Evolutionary conservation across 2,797 vertebrate genomes (phyloP).

Genomic region (Glossophaga mutica): DNA sequence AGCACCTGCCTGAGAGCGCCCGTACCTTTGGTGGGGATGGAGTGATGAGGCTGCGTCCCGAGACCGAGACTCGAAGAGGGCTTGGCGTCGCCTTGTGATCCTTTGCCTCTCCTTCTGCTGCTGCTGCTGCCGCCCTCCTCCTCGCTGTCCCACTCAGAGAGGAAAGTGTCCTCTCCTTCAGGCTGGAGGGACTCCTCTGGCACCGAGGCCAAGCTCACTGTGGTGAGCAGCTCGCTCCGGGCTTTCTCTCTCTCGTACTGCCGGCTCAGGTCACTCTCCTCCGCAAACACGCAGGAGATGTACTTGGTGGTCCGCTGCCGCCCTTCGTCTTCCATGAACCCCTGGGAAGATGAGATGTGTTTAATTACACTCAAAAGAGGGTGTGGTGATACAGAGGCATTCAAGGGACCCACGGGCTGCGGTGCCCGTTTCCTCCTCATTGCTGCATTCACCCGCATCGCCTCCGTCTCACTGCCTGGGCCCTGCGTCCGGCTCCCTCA

Average conservation of each 20-base stretch:
- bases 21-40: constrained; percentile 79
- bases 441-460: rapidly evolving
- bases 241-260: constrained; percentile 92
- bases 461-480: background rate
- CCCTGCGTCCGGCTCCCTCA: rapidly evolving
- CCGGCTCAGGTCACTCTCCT: constrained; percentile 89
- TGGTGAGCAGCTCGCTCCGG: constrained; percentile 86
- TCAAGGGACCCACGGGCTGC: rapidly evolving
- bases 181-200: constrained; percentile 74
- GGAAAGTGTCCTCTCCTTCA: constrained; percentile 62
- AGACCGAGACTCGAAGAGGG: background rate
- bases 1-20: rapidly evolving
- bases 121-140: constrained; percentile 63
- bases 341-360: constrained; percentile 78
- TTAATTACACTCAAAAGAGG: background rate
- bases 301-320: constrained; percentile 95
- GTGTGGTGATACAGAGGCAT: rapidly evolving
- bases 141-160: constrained; percentile 79
- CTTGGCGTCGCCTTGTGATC: background rate
- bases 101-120: constrained; percentile 62
- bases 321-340: constrained; percentile 97
- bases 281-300: constrained; percentile 90
- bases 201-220: constrained; percentile 77
- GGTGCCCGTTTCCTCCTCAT: rapidly evolving
- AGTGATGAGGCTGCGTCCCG: constrained; percentile 31